Conservation (phyloP, 1,140 invertebrate species). For the Drosophila baimaii region DNA sequence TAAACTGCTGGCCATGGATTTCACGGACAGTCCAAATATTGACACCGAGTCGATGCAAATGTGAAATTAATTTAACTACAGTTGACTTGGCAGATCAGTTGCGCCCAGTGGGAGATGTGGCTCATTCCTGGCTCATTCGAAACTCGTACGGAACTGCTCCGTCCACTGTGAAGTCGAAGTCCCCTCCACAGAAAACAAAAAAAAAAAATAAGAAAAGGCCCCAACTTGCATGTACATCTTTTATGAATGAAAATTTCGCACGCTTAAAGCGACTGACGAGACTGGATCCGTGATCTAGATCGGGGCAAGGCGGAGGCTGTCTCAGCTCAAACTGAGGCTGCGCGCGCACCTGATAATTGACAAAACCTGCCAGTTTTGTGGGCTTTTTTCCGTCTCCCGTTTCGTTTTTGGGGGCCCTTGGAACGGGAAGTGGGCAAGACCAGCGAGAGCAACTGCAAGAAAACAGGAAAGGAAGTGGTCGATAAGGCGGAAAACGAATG, state of each 20-base stretch:
- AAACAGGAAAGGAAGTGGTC: neutral
- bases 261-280: slow-evolving; percentile 40
- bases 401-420: slow-evolving; percentile 22
- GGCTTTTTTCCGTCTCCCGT: slow-evolving; percentile 15
- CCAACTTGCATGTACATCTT: slow-evolving; percentile 33
- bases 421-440: slow-evolving; percentile 65
- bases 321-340: slow-evolving; percentile 18
- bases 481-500: neutral
- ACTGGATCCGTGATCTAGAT: neutral
- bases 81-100: slow-evolving; percentile 51
- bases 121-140: slow-evolving; percentile 51
- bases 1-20: slow-evolving; percentile 54
- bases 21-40: slow-evolving; percentile 76
- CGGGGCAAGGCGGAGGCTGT: slow-evolving; percentile 2
- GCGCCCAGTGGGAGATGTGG: slow-evolving; percentile 41
- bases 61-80: slow-evolving; percentile 78
- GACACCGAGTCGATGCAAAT: slow-evolving; percentile 56
- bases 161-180: no score
- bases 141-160: neutral
- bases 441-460: slow-evolving; percentile 31
- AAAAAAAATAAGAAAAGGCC: neutral
- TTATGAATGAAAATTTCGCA: slow-evolving; percentile 78
- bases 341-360: slow-evolving; percentile 72
- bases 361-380: slow-evolving; percentile 71
- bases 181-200: no score